These are phyloP conservation scores for Zaprionus gabonicus DNA, from an alignment of 1,140 invertebrate genomes.

Conservation along the genomic window DNA sequence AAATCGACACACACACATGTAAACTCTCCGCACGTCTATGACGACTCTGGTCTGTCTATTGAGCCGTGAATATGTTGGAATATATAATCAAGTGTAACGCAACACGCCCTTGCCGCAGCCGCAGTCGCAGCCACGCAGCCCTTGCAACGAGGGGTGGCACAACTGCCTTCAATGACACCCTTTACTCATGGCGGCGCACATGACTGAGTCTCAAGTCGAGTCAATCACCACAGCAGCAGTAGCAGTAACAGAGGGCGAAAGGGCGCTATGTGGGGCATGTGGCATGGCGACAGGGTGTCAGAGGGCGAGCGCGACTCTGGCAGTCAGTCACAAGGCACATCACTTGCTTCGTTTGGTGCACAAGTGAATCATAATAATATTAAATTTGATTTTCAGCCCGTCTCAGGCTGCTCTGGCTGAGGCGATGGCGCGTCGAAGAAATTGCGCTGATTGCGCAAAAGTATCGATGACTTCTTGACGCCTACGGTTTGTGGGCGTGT, in stretches of 20 bases:
- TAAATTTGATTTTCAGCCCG: slow-evolving; percentile 78
- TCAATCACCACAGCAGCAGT: slow-evolving; percentile 56
- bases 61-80: slow-evolving; percentile 82
- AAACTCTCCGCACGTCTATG: slow-evolving; percentile 39
- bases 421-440: slow-evolving; percentile 52
- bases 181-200: slow-evolving; percentile 23
- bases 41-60: slow-evolving; percentile 61
- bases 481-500: slow-evolving; percentile 33
- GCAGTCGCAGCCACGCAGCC: slow-evolving; percentile 22
- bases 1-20: slow-evolving; percentile 51
- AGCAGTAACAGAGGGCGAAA: slow-evolving; percentile 9
- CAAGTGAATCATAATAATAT: slow-evolving; percentile 83
- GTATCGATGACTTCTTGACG: slow-evolving; percentile 79
- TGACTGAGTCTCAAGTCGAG: slow-evolving; percentile 56
- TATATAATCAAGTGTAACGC: slow-evolving; percentile 79
- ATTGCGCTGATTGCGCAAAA: slow-evolving; percentile 82
- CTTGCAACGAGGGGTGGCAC: slow-evolving; percentile 19
- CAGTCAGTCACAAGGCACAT: slow-evolving; percentile 45
- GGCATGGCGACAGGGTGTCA: neutral
- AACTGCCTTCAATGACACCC: slow-evolving; percentile 42
- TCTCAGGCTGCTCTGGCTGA: slow-evolving; percentile 17
- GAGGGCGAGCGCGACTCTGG: neutral
- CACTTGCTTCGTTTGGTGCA: slow-evolving; percentile 75
- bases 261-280: neutral
- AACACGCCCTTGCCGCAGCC: slow-evolving; percentile 42